A percentile compares a stretch with the other conserved stretches of the same genome.
These are phyloP conservation scores for Geotrypetes seraphini DNA, from an alignment of 2,797 vertebrate species.

Conservation along the genomic window DNA sequence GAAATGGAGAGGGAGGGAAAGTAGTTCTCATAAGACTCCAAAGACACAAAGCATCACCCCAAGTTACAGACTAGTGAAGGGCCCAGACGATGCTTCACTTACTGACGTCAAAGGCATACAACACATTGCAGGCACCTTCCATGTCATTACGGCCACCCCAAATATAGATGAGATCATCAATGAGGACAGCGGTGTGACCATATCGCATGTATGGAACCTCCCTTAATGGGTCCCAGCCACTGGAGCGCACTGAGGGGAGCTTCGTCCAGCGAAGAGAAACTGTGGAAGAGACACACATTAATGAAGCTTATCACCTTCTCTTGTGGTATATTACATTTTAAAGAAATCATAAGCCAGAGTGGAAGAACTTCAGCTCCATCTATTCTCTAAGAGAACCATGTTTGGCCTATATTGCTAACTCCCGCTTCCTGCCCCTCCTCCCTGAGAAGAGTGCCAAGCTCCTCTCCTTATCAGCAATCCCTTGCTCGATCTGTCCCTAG, in stretches of 20 bases:
- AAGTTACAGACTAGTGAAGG: neutral
- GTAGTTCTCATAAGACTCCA: conserved; percentile 1
- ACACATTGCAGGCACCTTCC: conserved; percentile 92
- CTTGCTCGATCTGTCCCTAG: too few relatives aligned
- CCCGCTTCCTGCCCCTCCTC: too few relatives aligned
- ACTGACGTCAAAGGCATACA: conserved; percentile 95
- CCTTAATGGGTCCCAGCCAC: conserved; percentile 66
- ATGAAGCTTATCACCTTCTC: too few relatives aligned
- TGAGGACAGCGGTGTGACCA: conserved; percentile 91
- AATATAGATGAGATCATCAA: conserved; percentile 89
- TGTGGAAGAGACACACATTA: conserved; percentile 43
- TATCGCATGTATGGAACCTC: conserved; percentile 97
- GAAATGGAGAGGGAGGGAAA: conserved; percentile 11
- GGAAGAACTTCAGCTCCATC: too few relatives aligned
- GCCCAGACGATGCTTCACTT: conserved; percentile 42
- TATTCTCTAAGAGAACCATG: too few relatives aligned
- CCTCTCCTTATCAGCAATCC: too few relatives aligned
- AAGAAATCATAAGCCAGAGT: too few relatives aligned
- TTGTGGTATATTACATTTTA: too few relatives aligned
- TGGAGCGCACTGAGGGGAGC: conserved; percentile 77
- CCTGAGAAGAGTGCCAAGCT: too few relatives aligned
- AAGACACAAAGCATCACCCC: neutral
- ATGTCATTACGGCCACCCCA: conserved; percentile 97
- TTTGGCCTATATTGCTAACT: too few relatives aligned
- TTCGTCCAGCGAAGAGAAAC: conserved; percentile 95